Percentiles rank a stretch among this genome's conserved stretches.
Conservation (phyloP, 2,797 vertebrate genomes). For the Ataeniobius toweri region DNA sequence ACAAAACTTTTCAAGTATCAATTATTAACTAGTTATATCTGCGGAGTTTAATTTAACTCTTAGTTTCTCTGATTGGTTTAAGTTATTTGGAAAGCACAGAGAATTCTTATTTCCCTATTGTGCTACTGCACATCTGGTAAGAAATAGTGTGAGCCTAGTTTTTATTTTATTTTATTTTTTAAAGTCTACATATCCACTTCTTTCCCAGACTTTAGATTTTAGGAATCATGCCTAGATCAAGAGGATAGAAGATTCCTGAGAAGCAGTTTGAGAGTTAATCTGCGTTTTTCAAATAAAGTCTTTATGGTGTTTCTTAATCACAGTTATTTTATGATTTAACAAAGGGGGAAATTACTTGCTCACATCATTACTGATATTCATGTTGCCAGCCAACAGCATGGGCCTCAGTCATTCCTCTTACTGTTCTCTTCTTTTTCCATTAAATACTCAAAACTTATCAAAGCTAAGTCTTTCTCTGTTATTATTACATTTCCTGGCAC, state of each 20-base stretch:
- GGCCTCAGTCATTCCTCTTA: neutral
- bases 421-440: neutral
- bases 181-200: neutral
- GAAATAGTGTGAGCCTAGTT: neutral
- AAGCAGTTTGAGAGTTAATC: neutral
- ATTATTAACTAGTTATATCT: neutral
- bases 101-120: neutral
- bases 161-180: neutral
- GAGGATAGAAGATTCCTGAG: neutral
- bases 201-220: neutral
- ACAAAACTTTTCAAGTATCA: neutral
- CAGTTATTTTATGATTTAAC: neutral
- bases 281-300: neutral
- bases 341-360: neutral
- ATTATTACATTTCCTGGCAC: neutral
- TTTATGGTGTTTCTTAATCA: neutral
- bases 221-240: neutral
- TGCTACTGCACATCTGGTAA: neutral
- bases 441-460: neutral
- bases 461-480: no score
- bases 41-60: neutral
- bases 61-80: neutral
- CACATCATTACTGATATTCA: neutral
- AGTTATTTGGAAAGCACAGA: neutral
- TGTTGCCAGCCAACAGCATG: neutral